Percentiles rank a stretch among this genome's conserved stretches.
phyloP scores from a whole-genome alignment of 2,888 invertebrate genomes.

The Folsomia candida region DNA sequence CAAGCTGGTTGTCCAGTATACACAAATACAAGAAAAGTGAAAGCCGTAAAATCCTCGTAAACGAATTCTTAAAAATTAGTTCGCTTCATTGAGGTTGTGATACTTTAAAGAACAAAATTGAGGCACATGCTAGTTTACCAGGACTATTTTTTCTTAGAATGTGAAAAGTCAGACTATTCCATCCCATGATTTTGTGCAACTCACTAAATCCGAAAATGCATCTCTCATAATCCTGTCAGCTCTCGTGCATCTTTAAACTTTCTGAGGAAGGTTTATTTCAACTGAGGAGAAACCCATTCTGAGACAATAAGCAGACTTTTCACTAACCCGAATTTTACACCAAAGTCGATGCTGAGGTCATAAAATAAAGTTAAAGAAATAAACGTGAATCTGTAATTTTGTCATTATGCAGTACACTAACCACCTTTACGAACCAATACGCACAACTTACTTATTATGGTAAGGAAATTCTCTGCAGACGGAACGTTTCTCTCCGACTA shows the following conservation, averaged over 20 bases:
- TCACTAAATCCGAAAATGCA: background rate
- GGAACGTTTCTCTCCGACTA: no score
- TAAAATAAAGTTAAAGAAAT: no score
- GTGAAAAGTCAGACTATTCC: background rate
- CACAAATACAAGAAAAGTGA: background rate
- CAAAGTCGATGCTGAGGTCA: no score
- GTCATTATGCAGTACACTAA: no score
- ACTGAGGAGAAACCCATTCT: background rate
- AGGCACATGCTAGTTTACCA: background rate
- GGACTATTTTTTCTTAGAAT: background rate
- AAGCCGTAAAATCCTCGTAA: background rate
- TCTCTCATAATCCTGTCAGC: background rate
- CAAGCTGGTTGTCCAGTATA: background rate
- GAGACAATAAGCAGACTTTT: background rate
- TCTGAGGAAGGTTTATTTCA: background rate
- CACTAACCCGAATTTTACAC: background rate
- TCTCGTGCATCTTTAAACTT: background rate
- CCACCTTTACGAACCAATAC: no score
- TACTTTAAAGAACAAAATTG: no score
- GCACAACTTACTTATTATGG: no score
- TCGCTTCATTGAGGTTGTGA: background rate
- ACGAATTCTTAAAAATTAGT: background rate
- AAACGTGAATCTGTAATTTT: no score
- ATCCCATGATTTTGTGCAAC: background rate
- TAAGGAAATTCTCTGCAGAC: no score